Evolutionary conservation across 2,888 invertebrate species (phyloP).

Genomic region (Mantis religiosa): DNA sequence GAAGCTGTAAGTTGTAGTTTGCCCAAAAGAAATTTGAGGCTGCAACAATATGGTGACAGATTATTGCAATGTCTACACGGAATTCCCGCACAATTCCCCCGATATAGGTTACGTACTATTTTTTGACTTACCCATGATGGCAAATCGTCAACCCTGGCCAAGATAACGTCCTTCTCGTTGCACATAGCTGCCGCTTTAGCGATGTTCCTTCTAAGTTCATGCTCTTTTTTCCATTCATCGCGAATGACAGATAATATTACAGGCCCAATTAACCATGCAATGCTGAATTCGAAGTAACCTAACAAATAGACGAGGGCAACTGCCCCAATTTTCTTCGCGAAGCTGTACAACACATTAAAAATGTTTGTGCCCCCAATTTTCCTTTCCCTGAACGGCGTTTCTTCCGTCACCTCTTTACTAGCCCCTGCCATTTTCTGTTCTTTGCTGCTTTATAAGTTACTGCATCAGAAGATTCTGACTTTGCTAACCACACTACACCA

Average conservation of each 20-base stretch:
- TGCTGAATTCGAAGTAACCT: slow-evolving; percentile 82
- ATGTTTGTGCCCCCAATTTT: slow-evolving; percentile 39
- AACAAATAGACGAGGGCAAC: slow-evolving; percentile 73
- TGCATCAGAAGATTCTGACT: background rate
- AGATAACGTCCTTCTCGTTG: slow-evolving; percentile 81
- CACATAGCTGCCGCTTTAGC: slow-evolving; percentile 73
- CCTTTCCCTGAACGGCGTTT: background rate
- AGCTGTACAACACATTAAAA: slow-evolving; percentile 56
- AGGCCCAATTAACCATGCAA: slow-evolving; percentile 83
- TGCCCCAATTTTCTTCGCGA: slow-evolving; percentile 65
- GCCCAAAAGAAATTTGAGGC: no score
- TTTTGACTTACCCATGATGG: slow-evolving; percentile 79
- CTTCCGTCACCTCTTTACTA: slow-evolving; percentile 4
- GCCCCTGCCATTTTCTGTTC: background rate
- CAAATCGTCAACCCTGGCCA: slow-evolving; percentile 82
- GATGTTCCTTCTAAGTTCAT: slow-evolving; percentile 65
- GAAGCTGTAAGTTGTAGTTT: no score
- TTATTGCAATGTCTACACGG: background rate
- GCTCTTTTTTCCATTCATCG: slow-evolving; percentile 73
- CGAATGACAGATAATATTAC: slow-evolving; percentile 74
- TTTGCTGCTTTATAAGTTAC: background rate
- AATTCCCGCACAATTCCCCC: background rate
- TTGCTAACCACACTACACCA: background rate
- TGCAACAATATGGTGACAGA: no score
- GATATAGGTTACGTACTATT: background rate